Conservation (phyloP, 2,113 vertebrate species). For the Passer domesticus region DNA sequence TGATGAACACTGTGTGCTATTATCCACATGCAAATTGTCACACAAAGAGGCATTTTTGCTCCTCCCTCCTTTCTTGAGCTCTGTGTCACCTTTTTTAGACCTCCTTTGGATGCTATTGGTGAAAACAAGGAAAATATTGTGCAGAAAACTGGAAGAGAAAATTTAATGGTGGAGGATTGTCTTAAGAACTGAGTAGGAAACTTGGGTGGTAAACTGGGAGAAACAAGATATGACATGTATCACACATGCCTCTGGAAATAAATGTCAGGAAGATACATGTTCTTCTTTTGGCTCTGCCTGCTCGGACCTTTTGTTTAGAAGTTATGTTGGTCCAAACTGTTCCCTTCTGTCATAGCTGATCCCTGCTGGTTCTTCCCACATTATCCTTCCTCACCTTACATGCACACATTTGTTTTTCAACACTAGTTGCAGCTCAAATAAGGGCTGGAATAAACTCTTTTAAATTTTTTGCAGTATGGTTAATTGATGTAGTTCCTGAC, state of each 20-base stretch:
- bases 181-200: not conserved
- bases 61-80: not conserved
- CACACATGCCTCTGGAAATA: not conserved
- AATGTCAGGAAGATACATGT: not conserved
- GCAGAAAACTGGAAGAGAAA: not conserved
- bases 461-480: not conserved
- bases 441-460: not conserved
- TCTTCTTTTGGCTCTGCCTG: not conserved
- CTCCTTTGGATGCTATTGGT: not conserved
- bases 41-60: not conserved
- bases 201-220: not conserved
- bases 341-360: not conserved
- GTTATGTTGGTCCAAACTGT: not conserved
- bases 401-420: not conserved
- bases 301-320: not conserved
- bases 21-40: not conserved
- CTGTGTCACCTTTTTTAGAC: not conserved
- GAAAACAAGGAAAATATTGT: rapidly evolving
- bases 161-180: not conserved
- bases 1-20: not conserved
- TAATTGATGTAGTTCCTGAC: not conserved
- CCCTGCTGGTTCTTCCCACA: not conserved
- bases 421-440: not conserved
- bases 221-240: not conserved
- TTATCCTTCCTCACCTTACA: not conserved